phyloP scores from a whole-genome alignment of 2,113 vertebrate species.

The Lethenteron reissneri region DNA sequence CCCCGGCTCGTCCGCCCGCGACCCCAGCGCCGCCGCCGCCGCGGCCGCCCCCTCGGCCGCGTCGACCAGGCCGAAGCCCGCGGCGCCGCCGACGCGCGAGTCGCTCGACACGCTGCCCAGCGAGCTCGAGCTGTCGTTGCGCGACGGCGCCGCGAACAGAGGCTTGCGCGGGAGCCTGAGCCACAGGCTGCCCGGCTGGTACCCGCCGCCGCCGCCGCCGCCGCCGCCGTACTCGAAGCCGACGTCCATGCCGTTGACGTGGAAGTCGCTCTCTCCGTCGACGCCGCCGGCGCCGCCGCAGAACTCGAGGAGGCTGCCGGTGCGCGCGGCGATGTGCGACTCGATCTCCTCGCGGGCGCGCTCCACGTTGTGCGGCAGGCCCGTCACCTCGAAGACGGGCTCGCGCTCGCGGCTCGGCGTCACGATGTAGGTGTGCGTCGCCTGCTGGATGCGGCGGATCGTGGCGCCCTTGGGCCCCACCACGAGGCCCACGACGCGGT shows the following conservation, averaged over 20 bases:
- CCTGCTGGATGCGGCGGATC: slow-evolving; percentile 94
- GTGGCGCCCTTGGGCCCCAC: slow-evolving; percentile 89
- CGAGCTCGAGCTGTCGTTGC: slow-evolving; percentile 22
- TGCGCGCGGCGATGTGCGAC: slow-evolving; percentile 84
- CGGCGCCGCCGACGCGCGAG: slow-evolving; percentile 16
- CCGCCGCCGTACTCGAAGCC: not conserved
- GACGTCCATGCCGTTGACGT: slow-evolving; percentile 27
- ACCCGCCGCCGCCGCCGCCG: slow-evolving; percentile 15
- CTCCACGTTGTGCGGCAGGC: slow-evolving; percentile 93
- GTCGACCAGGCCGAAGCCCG: too few relatives aligned
- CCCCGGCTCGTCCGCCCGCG: slow-evolving; percentile 45
- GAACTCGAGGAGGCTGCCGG: slow-evolving; percentile 62
- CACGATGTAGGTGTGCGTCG: slow-evolving; percentile 90
- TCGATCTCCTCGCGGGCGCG: slow-evolving; percentile 79
- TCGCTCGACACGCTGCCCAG: slow-evolving; percentile 24
- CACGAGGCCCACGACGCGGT: slow-evolving; percentile 77
- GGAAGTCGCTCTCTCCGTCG: slow-evolving; percentile 78
- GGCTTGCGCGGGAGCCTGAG: slow-evolving; percentile 18
- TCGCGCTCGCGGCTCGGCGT: slow-evolving; percentile 84
- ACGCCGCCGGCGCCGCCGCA: slow-evolving; percentile 83
- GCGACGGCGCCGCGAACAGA: slow-evolving; percentile 14
- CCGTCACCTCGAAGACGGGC: slow-evolving; percentile 79
- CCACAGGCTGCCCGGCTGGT: slow-evolving; percentile 39
- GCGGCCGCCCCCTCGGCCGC: slow-evolving; percentile 13
- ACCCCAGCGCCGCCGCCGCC: slow-evolving; percentile 16